Evolutionary conservation across 2,797 vertebrate species (phyloP), one percentile per base, ranked within the genome.

Genomic region (Cirrhinus molitorella): DNA sequence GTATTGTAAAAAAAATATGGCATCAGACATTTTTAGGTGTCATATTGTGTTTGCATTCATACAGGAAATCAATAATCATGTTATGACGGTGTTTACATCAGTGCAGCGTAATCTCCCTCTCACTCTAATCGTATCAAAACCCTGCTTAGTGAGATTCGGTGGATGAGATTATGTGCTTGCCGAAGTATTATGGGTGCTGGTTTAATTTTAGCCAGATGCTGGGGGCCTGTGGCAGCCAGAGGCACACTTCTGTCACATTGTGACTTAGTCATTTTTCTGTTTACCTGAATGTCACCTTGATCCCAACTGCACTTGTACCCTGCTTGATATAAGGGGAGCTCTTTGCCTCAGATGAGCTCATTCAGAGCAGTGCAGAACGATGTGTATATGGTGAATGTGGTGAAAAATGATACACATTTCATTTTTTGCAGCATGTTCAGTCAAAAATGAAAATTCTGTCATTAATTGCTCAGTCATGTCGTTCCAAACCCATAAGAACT

Each of bases 241-340:
- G 21, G 83, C 23, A 43, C 19, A 37, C 23, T 81, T 86, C 47
- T 80, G 70, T 76, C 76, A 74, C 71, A 79, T 16, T 51, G 65
- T 40, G 66, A 23, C 59, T 37, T 65, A 49, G 71, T 81, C 65
- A 66, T 66, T 67, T 81, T 81, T 53, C 21, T 72, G 45, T 84
- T 72, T 75, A 79, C 82, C 57, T 87, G 57, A 80, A 67, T 37
- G 68, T 74, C 63, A 67, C 74, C 74, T 68, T 87, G 37, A 71
- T 47, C 45, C 63, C 65, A 45, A 70, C 63, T 73, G 28, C 49
- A 45, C 51, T 23, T 25, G 11, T 80, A 65, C 43, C 45, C 45
- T 67, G 25, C 25, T 61, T 59, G 2, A 23, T 49, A 6, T n/a
- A 3, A 67, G 63, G 51, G 66, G 5, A 55, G 25, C 17, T 4